Percentiles rank a stretch among this genome's conserved stretches.
phyloP scores from a whole-genome alignment of 2,797 vertebrate species.

The Acanthiza pusilla region DNA sequence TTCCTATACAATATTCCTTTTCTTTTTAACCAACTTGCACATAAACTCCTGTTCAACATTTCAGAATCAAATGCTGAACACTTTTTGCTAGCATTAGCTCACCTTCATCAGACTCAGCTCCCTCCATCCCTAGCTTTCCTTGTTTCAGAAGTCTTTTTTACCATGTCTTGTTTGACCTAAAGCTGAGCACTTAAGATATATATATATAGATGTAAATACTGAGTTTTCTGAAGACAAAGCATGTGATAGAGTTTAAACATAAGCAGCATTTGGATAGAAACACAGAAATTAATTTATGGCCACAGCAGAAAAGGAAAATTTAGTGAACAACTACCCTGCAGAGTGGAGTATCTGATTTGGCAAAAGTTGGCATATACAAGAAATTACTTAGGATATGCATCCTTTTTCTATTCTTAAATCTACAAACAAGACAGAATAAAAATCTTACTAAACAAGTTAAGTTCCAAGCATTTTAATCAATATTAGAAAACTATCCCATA shows the following conservation, averaged over 20 bases:
- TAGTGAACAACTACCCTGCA: background rate
- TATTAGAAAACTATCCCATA: background rate
- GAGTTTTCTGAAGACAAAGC: background rate
- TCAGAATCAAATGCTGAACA: background rate
- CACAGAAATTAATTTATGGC: background rate
- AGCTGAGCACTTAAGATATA: background rate
- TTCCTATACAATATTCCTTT: background rate
- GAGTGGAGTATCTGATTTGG: background rate
- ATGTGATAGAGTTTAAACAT: background rate
- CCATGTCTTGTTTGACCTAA: background rate
- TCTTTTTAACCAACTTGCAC: background rate
- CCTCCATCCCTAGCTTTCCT: background rate
- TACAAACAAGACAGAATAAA: background rate
- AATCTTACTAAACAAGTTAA: background rate
- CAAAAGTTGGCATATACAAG: background rate
- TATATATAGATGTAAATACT: background rate
- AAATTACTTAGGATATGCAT: background rate
- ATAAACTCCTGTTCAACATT: background rate
- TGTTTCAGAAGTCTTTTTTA: background rate
- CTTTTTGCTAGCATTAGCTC: background rate
- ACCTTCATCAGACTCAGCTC: background rate
- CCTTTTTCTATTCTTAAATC: background rate
- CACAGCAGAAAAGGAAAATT: background rate
- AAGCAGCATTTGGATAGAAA: background rate
- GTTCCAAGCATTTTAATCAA: background rate